A percentile compares a stretch with the other conserved stretches of the same genome.
Evolutionary conservation across 2,113 vertebrate species (phyloP).

Genomic region (Lagopus muta): DNA sequence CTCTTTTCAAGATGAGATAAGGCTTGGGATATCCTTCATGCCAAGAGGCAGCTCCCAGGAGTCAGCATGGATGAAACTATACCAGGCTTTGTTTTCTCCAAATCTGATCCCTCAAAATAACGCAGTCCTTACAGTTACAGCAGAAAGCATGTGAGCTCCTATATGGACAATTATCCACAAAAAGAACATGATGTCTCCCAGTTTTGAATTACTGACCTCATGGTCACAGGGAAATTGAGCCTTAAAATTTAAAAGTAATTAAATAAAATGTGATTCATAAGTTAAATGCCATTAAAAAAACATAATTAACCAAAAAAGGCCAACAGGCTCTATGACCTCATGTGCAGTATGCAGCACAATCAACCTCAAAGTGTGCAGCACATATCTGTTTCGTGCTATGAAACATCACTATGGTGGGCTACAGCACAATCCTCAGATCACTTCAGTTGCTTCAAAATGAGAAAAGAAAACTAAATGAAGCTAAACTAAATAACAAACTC

Average conservation of each 20-base stretch:
- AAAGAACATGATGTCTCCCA: neutral
- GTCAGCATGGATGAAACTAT: neutral
- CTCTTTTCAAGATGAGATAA: neutral
- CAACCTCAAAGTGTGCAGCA: neutral
- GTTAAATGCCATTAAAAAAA: fast-evolving
- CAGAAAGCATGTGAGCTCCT: neutral
- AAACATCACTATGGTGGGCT: neutral
- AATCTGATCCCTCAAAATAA: neutral
- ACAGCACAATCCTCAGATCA: neutral
- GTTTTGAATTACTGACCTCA: neutral
- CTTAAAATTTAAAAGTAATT: neutral
- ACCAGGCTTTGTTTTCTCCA: neutral
- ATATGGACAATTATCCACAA: neutral
- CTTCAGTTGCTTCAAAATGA: neutral
- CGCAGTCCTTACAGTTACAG: neutral
- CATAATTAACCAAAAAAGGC: neutral
- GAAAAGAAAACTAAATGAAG: neutral
- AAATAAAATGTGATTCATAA: neutral
- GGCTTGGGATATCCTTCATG: neutral
- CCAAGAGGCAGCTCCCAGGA: neutral
- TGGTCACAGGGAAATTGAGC: neutral
- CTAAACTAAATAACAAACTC: neutral
- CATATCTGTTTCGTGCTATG: neutral
- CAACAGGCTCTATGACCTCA: neutral
- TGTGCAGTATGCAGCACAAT: neutral